Percentiles rank a stretch among this genome's conserved stretches.
These are phyloP conservation scores for Tetramorium alpestre DNA, from an alignment of 1,140 invertebrate species.

Conservation along the genomic window DNA sequence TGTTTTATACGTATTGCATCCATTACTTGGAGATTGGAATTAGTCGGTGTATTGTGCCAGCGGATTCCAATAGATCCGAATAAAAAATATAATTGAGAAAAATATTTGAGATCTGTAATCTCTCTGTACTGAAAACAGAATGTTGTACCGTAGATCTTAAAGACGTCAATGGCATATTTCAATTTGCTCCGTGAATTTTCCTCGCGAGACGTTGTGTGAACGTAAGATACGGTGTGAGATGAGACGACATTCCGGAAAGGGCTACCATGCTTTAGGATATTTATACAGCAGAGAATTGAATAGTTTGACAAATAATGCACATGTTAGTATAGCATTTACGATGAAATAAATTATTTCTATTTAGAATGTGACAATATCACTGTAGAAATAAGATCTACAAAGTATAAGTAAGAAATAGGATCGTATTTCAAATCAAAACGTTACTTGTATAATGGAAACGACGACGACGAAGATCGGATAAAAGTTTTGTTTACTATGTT, in stretches of 20 bases:
- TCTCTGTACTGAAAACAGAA: slow-evolving; percentile 7
- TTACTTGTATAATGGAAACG: not conserved
- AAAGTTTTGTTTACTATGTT: not conserved
- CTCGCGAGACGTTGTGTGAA: not conserved
- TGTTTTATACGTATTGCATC: not conserved
- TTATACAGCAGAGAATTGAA: slow-evolving; percentile 26
- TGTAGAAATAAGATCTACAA: not conserved
- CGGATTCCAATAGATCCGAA: not conserved
- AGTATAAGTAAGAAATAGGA: not conserved
- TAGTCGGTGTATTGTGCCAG: not conserved
- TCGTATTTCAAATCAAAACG: not conserved
- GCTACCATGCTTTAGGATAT: not conserved
- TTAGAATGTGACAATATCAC: not conserved
- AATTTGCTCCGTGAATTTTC: slow-evolving; percentile 66
- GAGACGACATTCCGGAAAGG: not conserved
- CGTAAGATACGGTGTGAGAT: not conserved
- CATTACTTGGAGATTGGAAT: slow-evolving; percentile 61
- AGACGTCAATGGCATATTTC: slow-evolving; percentile 72
- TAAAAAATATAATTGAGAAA: not conserved
- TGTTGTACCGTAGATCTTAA: slow-evolving; percentile 66
- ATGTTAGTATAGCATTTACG: slow-evolving; percentile 29
- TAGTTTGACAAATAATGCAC: not conserved
- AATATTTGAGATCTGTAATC: not conserved
- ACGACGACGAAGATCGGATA: not conserved
- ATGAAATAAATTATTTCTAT: slow-evolving; percentile 43